Evolutionary conservation across 2,888 invertebrate genomes (phyloP).

Genomic region (Amphipyra berbera): DNA sequence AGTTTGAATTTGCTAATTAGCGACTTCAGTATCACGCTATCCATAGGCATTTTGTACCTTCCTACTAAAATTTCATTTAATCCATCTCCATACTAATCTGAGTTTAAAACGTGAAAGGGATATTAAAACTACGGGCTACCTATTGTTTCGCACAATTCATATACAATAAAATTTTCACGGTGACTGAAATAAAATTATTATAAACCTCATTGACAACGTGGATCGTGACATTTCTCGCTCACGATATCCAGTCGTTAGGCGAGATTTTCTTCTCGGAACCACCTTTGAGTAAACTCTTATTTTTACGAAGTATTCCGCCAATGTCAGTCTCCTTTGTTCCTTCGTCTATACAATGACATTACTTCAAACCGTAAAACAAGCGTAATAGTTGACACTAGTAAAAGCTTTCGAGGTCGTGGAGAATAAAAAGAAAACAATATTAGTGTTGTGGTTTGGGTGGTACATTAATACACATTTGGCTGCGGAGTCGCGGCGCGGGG

Average conservation of each 20-base stretch:
- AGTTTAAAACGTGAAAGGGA: not conserved
- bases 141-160: conserved; percentile 23
- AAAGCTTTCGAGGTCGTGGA: conserved; percentile 80
- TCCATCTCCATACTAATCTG: no score
- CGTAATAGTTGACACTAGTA: conserved; percentile 84
- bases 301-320: conserved; percentile 61
- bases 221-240: conserved; percentile 56
- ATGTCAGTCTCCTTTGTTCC: conserved; percentile 62
- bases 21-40: conserved; percentile 1
- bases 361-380: conserved; percentile 78
- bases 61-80: conserved; percentile 3
- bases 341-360: conserved; percentile 72
- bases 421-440: conserved; percentile 87
- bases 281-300: conserved; percentile 61
- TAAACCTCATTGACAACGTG: conserved; percentile 47
- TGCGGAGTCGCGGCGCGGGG: conserved; percentile 56
- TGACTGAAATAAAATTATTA: conserved; percentile 57
- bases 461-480: conserved; percentile 88
- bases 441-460: conserved; percentile 79
- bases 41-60: not conserved
- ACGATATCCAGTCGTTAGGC: conserved; percentile 62
- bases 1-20: conserved; percentile 51
- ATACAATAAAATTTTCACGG: conserved; percentile 38
- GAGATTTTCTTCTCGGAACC: conserved; percentile 60
- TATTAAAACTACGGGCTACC: not conserved